Percentiles rank a stretch among this genome's conserved stretches.
Conservation (phyloP, 2,797 vertebrate species). For the Anisognathus igniventris region DNA sequence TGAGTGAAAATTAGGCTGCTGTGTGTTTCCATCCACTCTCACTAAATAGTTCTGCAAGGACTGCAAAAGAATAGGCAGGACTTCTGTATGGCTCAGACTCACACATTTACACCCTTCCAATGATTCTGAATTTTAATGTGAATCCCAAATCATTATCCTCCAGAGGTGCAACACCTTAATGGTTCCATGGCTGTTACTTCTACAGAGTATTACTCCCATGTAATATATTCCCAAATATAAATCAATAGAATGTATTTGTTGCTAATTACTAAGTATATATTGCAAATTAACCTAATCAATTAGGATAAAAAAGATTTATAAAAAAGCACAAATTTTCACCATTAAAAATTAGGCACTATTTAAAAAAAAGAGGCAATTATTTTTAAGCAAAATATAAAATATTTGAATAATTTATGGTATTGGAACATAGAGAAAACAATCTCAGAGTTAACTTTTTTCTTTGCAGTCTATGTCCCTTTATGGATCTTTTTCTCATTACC, state of each 20-base stretch:
- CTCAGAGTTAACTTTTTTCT: neutral
- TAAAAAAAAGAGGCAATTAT: accelerated
- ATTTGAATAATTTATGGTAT: neutral
- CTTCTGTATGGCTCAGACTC: neutral
- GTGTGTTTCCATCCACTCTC: neutral
- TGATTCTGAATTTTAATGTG: neutral
- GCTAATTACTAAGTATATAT: neutral
- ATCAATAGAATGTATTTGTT: neutral
- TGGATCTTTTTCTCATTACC: neutral
- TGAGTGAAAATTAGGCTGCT: neutral
- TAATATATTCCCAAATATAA: neutral
- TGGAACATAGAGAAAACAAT: neutral
- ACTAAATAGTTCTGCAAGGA: neutral
- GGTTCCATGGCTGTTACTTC: neutral
- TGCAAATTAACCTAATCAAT: neutral
- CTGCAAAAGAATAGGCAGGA: neutral
- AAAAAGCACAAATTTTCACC: neutral
- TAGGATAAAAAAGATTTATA: neutral
- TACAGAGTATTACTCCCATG: neutral
- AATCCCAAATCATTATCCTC: neutral
- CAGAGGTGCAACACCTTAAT: neutral
- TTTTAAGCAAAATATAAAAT: neutral
- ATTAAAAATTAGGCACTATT: neutral
- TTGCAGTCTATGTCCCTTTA: neutral
- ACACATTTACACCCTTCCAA: neutral